Conservation (phyloP, 2,797 vertebrate genomes). For the Bucorvus abyssinicus region DNA sequence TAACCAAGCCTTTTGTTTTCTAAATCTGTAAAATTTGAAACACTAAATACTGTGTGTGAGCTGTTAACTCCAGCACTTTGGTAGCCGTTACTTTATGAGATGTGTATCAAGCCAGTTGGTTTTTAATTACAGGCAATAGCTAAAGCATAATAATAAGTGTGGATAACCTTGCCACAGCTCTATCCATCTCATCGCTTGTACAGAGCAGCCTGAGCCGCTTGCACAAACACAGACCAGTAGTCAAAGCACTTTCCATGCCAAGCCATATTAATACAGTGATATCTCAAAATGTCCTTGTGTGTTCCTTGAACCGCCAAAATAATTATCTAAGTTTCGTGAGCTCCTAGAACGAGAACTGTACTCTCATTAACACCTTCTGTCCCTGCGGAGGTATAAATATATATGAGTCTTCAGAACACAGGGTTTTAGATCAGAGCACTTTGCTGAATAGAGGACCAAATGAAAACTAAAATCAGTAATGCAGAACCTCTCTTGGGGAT, state of each 20-base stretch:
- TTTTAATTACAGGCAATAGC: not conserved
- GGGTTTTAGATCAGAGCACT: not conserved
- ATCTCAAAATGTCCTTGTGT: slow-evolving; percentile 5
- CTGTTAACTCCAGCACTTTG: not conserved
- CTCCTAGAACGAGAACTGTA: not conserved
- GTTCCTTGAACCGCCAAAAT: slow-evolving; percentile 14
- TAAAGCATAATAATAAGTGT: not conserved
- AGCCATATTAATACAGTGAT: not conserved
- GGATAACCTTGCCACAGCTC: not conserved
- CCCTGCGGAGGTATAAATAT: not conserved
- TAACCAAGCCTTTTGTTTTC: slow-evolving; percentile 66
- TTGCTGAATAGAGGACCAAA: not conserved
- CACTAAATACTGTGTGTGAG: slow-evolving; percentile 58
- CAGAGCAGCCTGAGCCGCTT: not conserved
- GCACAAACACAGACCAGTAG: not conserved
- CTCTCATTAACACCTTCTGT: slow-evolving; percentile 38
- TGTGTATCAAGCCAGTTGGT: not conserved
- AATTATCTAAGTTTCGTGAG: slow-evolving; percentile 11
- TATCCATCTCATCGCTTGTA: not conserved
- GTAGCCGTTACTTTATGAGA: not conserved
- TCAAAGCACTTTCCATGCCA: slow-evolving; percentile 24
- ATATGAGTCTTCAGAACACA: not conserved
- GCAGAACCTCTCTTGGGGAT: not conserved
- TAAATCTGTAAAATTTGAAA: slow-evolving; percentile 65
- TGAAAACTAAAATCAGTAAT: not conserved